Evolutionary conservation across 2,888 invertebrate genomes (phyloP).

Genomic region (Serripes groenlandicus): DNA sequence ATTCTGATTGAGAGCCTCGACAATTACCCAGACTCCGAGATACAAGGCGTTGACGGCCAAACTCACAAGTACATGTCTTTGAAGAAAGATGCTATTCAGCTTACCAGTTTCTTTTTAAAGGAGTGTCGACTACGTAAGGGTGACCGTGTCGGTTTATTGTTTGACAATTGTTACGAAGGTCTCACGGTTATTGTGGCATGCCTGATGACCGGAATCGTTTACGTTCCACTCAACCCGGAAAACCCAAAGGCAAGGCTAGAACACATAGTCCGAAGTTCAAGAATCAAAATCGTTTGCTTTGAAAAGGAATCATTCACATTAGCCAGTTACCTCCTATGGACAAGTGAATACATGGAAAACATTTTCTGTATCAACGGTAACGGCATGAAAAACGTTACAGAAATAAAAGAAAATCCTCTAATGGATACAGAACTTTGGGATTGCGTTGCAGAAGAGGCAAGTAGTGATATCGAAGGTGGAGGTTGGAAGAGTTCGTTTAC

Average conservation of each 20-base stretch:
- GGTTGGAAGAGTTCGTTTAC: constrained; percentile 38
- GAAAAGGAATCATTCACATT: neutral
- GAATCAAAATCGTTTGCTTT: neutral
- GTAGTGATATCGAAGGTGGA: constrained; percentile 28
- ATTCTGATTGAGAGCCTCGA: neutral
- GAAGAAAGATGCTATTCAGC: neutral
- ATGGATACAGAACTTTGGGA: constrained; percentile 42
- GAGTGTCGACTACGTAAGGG: neutral
- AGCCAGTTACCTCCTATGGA: constrained; percentile 17
- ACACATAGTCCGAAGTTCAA: neutral
- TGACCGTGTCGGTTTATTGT: neutral
- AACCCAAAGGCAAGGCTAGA: neutral
- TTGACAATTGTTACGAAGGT: neutral
- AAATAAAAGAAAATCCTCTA: constrained; percentile 15
- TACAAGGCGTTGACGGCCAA: neutral
- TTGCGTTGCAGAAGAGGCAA: constrained; percentile 28
- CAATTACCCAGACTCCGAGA: neutral
- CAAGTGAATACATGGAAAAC: constrained; percentile 13
- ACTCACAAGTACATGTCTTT: neutral
- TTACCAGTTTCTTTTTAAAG: neutral
- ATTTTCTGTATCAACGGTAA: constrained; percentile 26
- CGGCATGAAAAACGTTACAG: neutral
- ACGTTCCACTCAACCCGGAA: neutral
- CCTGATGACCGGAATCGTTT: neutral
- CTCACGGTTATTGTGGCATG: neutral